These are phyloP conservation scores for Elaeidobius kamerunicus DNA, from an alignment of 2,888 invertebrate genomes.

Conservation along the genomic window DNA sequence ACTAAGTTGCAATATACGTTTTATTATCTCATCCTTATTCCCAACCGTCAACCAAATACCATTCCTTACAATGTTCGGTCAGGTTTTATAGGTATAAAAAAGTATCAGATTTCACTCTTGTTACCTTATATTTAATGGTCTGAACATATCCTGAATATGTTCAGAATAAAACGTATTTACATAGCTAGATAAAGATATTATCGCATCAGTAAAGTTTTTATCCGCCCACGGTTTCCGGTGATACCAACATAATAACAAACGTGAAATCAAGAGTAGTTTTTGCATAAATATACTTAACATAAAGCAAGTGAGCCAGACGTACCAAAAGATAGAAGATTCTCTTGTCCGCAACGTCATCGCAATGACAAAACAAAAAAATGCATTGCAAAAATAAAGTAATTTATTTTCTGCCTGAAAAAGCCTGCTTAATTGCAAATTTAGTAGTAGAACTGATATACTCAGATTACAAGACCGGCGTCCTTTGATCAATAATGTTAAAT, in stretches of 20 bases:
- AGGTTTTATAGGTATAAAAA: constrained; percentile 7
- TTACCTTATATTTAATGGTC: constrained; percentile 13
- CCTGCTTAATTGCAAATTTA: constrained; percentile 7
- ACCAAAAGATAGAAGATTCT: too few species aligned
- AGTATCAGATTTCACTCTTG: constrained; percentile 15
- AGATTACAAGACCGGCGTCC: constrained; percentile 21
- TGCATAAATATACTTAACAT: too few species aligned
- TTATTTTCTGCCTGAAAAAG: constrained; percentile 13
- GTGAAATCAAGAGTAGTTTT: too few species aligned
- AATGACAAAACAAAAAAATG: constrained; percentile 5
- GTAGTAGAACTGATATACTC: constrained; percentile 8
- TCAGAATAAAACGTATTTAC: constrained; percentile 12
- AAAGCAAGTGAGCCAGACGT: too few species aligned
- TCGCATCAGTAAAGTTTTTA: constrained; percentile 1
- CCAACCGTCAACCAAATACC: constrained; percentile 6
- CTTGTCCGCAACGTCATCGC: too few species aligned
- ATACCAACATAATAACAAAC: background rate
- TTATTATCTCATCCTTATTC: constrained; percentile 7
- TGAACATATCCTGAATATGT: constrained; percentile 11
- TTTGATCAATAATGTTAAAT: constrained; percentile 27
- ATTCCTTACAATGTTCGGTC: background rate
- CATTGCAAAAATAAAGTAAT: constrained; percentile 11
- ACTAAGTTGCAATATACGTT: too few species aligned
- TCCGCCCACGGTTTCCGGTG: constrained; percentile 12
- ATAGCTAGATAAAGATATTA: constrained; percentile 8